phyloP scores from a whole-genome alignment of 2,113 vertebrate genomes.

The Trochalopteron elliotii region DNA sequence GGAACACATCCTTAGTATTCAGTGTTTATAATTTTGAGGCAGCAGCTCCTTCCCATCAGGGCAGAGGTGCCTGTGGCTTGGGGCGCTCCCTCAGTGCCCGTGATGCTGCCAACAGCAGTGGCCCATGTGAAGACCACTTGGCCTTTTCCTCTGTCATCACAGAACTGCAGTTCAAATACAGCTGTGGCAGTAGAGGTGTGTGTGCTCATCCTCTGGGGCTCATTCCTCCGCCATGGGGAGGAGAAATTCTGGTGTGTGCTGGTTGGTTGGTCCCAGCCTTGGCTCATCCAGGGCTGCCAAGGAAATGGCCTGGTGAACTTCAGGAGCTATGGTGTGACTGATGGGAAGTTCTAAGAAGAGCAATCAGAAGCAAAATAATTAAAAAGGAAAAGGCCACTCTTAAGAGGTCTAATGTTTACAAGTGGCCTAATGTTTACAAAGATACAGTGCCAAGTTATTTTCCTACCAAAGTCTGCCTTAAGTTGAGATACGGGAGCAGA shows the following conservation, averaged over 20 bases:
- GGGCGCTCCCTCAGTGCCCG: accelerated
- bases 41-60: not conserved
- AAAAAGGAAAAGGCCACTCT: not conserved
- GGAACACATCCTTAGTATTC: not conserved
- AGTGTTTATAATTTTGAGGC: not conserved
- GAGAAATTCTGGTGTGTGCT: accelerated
- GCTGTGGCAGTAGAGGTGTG: accelerated
- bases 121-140: accelerated
- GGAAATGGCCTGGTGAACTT: not conserved
- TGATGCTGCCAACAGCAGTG: not conserved
- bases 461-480: not conserved
- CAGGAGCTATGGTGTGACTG: not conserved
- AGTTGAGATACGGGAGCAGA: not conserved
- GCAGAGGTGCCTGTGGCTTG: accelerated
- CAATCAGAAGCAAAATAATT: not conserved
- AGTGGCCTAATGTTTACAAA: not conserved
- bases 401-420: not conserved
- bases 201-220: not conserved
- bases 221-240: not conserved
- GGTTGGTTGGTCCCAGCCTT: accelerated
- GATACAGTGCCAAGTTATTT: not conserved
- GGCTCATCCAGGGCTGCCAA: not conserved
- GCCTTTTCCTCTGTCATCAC: not conserved
- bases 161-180: not conserved
- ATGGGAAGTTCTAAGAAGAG: not conserved